Evolutionary conservation across 2,888 invertebrate species (phyloP).

Genomic region (Atherix ibis): DNA sequence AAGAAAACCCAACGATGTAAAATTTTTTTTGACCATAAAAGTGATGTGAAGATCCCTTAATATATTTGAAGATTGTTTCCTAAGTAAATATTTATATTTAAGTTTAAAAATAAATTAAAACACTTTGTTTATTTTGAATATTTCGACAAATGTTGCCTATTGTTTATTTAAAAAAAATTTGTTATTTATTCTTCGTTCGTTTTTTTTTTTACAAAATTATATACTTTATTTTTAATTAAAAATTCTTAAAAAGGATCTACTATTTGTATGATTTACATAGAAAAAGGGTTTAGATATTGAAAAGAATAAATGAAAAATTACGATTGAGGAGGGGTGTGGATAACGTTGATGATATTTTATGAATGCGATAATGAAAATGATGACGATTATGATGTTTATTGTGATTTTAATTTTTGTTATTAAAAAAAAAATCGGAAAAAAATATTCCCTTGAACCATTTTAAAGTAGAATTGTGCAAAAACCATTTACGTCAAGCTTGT

Average conservation of each 20-base stretch:
- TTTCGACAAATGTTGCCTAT: slow-evolving; percentile 8
- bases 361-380: too few relatives aligned
- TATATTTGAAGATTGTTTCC: too few relatives aligned
- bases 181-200: slow-evolving; percentile 1
- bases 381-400: neutral
- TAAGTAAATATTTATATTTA: too few relatives aligned
- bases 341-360: slow-evolving; percentile 2
- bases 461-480: slow-evolving; percentile 4
- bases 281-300: too few relatives aligned
- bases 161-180: slow-evolving; percentile 3
- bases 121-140: slow-evolving; percentile 2
- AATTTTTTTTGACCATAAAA: too few relatives aligned
- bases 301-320: too few relatives aligned
- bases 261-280: neutral
- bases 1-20: too few relatives aligned
- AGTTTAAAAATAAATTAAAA: too few relatives aligned
- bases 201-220: slow-evolving; percentile 3
- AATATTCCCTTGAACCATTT: too few relatives aligned
- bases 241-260: slow-evolving; percentile 2
- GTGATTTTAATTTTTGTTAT: too few relatives aligned
- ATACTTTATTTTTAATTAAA: slow-evolving; percentile 1
- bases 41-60: too few relatives aligned
- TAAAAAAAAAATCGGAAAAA: too few relatives aligned
- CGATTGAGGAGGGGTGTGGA: slow-evolving; percentile 1
- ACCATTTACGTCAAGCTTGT: neutral